Conservation (phyloP, 2,888 invertebrate genomes). For the Ypsolopha scabrella region DNA sequence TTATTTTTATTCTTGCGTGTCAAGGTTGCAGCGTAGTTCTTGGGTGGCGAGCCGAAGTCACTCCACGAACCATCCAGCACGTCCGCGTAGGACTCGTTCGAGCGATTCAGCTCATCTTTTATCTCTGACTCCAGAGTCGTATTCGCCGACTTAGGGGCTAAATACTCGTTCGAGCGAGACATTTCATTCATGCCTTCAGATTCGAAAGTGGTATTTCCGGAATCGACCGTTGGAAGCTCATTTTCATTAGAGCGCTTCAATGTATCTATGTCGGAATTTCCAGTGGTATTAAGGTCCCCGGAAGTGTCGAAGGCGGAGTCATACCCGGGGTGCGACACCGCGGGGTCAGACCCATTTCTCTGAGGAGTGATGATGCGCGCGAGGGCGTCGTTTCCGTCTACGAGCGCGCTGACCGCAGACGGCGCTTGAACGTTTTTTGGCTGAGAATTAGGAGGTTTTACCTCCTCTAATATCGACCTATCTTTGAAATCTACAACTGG, state of each 20-base stretch:
- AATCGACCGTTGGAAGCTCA: conserved; percentile 22
- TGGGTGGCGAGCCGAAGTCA: conserved; percentile 18
- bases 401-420: conserved; percentile 75
- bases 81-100: conserved; percentile 62
- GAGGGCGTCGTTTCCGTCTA: conserved; percentile 40
- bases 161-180: conserved; percentile 52
- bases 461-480: conserved; percentile 69
- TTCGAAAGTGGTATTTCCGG: conserved; percentile 23
- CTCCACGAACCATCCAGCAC: conserved; percentile 53
- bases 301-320: conserved; percentile 22
- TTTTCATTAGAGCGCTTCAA: conserved; percentile 22
- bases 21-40: conserved; percentile 18
- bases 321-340: not conserved
- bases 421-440: conserved; percentile 83
- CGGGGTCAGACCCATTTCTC: conserved; percentile 57
- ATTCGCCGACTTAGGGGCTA: conserved; percentile 41
- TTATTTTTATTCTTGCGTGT: conserved; percentile 25
- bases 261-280: not conserved
- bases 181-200: conserved; percentile 15
- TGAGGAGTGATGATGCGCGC: conserved; percentile 26
- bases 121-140: conserved; percentile 45
- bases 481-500: conserved; percentile 34
- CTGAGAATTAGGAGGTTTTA: conserved; percentile 69
- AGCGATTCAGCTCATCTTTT: conserved; percentile 48
- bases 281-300: not conserved